Base-by-base conservation (phyloP, 2,797 vertebrate species). In the Hephaestus fuliginosus region DNA sequence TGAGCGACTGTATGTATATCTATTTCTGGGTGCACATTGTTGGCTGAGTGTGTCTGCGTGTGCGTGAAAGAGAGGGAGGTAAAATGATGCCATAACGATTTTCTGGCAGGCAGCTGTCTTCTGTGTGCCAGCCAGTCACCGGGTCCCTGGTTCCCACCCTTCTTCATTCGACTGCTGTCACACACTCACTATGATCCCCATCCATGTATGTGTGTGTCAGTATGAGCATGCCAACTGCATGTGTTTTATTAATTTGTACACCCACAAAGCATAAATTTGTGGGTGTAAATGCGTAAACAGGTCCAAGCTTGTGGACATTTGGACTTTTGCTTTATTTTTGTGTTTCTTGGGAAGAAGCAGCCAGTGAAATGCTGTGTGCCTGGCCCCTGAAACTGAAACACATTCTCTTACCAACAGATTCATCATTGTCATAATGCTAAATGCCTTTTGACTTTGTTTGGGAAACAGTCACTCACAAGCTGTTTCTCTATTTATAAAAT, bases 11-110 rank as follows among this genome's bases (percentile, higher is more conserved):
- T 66, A n/a, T 74, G 46, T 67, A 22, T 68, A 46, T 76, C 62
- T 7, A 52, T 63, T 60, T 67, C 52, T 64, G 18, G 12, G 14
- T 48, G 46, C 7, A 53, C 17, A 3, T 56, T n/a, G 15, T 10
- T 43, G 6, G 30, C 3, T 71, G 15, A 67, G 55, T 70, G 46
- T 36, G 64, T 60, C 17, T 15, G 49, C 25, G 43, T 48, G 39
- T 48, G 39, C 0, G 5, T 25, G 39, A 48, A 12, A 52, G 41
- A 58, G 56, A 53, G 20, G 36, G 63, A 39, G 46, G 41, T 71
- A 43, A 69, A 81, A 73, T 69, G 69, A 74, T 81, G 72, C 52
- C 44, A 33, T 82, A 77, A 81, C 1, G 52, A 73, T 84, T 88
- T 88, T 82, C 41, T 62, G 0, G 75, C 68, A 81, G 76, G 48